A percentile compares a stretch with the other conserved stretches of the same genome.
Evolutionary conservation across 1,140 invertebrate species (phyloP).

Genomic region (Drosophila ercepeae): DNA sequence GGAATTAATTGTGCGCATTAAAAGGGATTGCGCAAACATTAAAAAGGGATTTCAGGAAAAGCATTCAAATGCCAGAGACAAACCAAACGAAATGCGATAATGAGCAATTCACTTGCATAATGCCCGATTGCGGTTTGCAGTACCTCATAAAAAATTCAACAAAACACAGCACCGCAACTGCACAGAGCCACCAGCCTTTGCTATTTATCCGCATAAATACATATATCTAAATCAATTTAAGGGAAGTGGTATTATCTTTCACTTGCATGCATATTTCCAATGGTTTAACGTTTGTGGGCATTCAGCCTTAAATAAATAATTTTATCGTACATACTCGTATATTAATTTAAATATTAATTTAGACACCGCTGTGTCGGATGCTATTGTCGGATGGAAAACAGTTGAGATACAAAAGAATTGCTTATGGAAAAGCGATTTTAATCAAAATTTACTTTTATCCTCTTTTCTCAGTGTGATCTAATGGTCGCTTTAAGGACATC

Average conservation of each 20-base stretch:
- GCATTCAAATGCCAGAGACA: conserved; percentile 53
- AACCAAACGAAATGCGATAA: conserved; percentile 63
- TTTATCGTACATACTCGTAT: no score
- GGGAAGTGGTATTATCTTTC: conserved; percentile 45
- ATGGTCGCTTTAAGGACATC: neutral
- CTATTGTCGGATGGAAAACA: no score
- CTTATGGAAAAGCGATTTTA: no score
- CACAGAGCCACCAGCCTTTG: neutral
- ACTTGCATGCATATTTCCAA: conserved; percentile 26
- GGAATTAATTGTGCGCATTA: conserved; percentile 74
- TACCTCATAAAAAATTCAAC: conserved; percentile 46
- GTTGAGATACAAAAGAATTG: no score
- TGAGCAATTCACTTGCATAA: conserved; percentile 66
- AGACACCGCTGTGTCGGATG: conserved; percentile 7
- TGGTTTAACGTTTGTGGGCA: conserved; percentile 19
- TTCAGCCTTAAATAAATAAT: conserved; percentile 11
- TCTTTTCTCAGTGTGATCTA: no score
- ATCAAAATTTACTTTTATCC: no score
- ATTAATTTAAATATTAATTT: conserved; percentile 22
- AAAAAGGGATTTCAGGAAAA: conserved; percentile 57
- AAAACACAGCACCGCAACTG: conserved; percentile 25
- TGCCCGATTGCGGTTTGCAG: conserved; percentile 32
- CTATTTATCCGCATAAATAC: conserved; percentile 19
- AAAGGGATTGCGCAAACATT: conserved; percentile 67
- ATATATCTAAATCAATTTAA: conserved; percentile 51